Evolutionary conservation across 2,113 vertebrate species (phyloP), one percentile per base, ranked within the genome.

Genomic region (Leptosomus discolor): DNA sequence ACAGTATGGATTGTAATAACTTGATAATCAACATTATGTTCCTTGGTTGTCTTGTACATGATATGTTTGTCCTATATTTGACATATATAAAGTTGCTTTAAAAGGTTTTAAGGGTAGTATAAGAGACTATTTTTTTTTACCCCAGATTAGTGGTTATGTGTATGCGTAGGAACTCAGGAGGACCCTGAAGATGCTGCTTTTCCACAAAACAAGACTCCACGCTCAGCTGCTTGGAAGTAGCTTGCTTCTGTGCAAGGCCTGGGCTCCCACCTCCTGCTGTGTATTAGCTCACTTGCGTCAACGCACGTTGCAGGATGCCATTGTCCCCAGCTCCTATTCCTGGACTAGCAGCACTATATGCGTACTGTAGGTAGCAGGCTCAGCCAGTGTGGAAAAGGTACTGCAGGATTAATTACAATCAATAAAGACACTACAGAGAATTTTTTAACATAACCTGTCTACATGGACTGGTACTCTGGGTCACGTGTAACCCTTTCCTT

Each of bases 91-190:
- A 45, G 14, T 43, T 82, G 11, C 22, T 61, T 69, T 50, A 36
- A 65, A 41, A 65, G 2, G 57, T 79, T 90, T 83, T 79, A 46
- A 79, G 15, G 12, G 2, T 76, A 7, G 2, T 51, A 13, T 75
- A 68, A 78, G 8, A 20, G 10, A 26, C 14, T 46, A 1, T 50
- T 13, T 23, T 71, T 78, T 81, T 81, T 41, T 10, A 43, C 39
- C 7, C 15, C 21, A 22, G 9, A 30, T 63, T 23, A 24, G 16
- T 39, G 41, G 7, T 27, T 80, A 15, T 39, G 11, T 43, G 12
- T 8, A 9, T 0, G 0, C 15, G 20, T 1, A 65, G 36, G 23
- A 68, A 39, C 19, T n/a, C 65, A 58, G n/a, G 30, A 75, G 21
- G 23, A 36, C 12, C 6, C 48, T 56, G 29, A 43, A 43, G 34